Base-by-base conservation (phyloP, 2,113 vertebrate genomes). In the Cyprinodon tularosa region DNA sequence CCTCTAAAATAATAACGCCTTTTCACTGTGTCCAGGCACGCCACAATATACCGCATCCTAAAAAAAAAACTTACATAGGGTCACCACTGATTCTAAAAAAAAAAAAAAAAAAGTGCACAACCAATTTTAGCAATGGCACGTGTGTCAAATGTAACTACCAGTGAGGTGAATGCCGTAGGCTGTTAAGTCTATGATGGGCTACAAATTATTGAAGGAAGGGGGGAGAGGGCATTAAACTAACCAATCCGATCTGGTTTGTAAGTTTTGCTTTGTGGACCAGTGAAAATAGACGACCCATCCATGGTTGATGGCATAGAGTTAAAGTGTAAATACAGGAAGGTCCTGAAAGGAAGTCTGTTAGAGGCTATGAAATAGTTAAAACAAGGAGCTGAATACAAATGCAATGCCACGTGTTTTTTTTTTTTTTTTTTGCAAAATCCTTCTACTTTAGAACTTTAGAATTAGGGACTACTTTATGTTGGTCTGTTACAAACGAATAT, bases 1-100 rank as follows among this genome's bases (percentile, higher is more conserved):
- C 62, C 66, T 84, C 68, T 74, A 69, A 42, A 47, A 86, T 90
- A 89, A 87, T 83, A 66, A 72, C 7, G 80, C 76, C 84, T 89
- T 90, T 91, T 91, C 86, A 89, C 61, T n/a, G 84, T 66, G 66
- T 22, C 7, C 48, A 66, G 77, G 74, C 71, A 74, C 77, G 84
- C 75, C 69, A 29, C 71, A 80, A 77, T 80, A 76, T 80, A 50
- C 81, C 29, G 71, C 75, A 69, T 73, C 80, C 79, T 72, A 80
- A 68, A 68, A 20, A 83, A 85, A 90, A 70, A 64, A 40, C 66
- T 59, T 40, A 67, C 67, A 82, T 81, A 88, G 78, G 20, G 81
- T 53, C 83, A 22, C n/a, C 65, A 47, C 36, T 48, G 75, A 80
- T 85, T 82, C 78, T 73, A 39, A 68, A 45, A 75, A 69, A 68